A percentile compares a stretch with the other conserved stretches of the same genome.
Conservation (phyloP, 2,113 vertebrate species). For the Erpornis zantholeuca region DNA sequence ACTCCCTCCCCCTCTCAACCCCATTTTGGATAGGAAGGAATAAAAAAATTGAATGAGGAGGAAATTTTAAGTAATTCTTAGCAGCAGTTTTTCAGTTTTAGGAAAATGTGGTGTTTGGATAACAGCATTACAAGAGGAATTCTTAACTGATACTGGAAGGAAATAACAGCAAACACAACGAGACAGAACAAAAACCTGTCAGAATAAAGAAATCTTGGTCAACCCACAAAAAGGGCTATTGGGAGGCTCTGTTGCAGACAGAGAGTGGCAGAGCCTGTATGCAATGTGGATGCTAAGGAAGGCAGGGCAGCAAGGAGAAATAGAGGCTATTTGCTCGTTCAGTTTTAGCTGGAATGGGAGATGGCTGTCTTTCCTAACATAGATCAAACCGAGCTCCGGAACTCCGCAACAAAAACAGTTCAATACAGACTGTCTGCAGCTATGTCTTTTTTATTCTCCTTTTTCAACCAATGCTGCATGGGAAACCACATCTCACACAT, state of each 20-base stretch:
- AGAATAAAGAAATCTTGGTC: not conserved
- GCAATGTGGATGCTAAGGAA: not conserved
- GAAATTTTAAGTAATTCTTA: not conserved
- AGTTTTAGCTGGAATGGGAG: not conserved
- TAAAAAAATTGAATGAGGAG: not conserved
- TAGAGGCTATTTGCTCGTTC: not conserved
- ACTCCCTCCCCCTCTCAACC: not conserved
- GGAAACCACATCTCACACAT: not conserved
- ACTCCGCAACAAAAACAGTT: not conserved
- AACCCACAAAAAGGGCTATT: not conserved
- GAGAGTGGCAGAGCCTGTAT: not conserved
- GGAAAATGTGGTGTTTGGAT: not conserved
- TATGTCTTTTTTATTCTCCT: slow-evolving; percentile 15
- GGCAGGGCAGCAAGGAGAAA: not conserved
- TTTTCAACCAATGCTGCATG: not conserved
- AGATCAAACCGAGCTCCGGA: not conserved
- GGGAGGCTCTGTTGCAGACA: not conserved
- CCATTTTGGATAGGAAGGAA: not conserved
- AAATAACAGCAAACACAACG: not conserved
- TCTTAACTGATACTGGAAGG: not conserved
- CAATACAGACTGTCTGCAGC: slow-evolving; percentile 29
- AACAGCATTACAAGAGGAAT: not conserved
- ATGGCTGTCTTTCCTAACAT: not conserved
- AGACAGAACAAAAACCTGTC: slow-evolving; percentile 7
- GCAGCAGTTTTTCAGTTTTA: not conserved